Evolutionary conservation across 2,888 invertebrate species (phyloP).

Genomic region (Sinopyrophorus schimmeli): DNA sequence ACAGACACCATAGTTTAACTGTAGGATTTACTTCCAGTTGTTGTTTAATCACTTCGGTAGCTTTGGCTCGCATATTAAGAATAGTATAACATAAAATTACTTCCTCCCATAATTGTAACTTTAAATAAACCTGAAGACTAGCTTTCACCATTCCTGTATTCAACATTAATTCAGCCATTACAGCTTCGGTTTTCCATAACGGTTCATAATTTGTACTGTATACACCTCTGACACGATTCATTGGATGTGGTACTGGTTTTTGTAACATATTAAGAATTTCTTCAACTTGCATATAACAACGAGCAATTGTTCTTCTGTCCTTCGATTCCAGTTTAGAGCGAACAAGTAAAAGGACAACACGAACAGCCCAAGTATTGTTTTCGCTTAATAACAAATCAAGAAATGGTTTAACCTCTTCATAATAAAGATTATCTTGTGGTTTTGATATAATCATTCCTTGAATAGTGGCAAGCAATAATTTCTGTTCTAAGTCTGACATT

Average conservation of each 20-base stretch:
- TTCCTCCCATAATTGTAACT: constrained; percentile 86
- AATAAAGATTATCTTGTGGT: constrained; percentile 76
- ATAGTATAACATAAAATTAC: constrained; percentile 89
- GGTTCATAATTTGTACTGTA: constrained; percentile 75
- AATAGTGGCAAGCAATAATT: constrained; percentile 75
- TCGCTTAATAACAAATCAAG: constrained; percentile 69
- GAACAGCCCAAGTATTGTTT: constrained; percentile 74
- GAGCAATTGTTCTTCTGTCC: constrained; percentile 81
- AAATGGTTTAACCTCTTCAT: constrained; percentile 83
- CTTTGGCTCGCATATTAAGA: constrained; percentile 84
- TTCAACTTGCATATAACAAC: constrained; percentile 86
- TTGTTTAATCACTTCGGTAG: constrained; percentile 84
- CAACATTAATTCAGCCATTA: constrained; percentile 76
- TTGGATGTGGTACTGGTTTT: constrained; percentile 52
- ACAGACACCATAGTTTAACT: constrained; percentile 81
- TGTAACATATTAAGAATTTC: constrained; percentile 67
- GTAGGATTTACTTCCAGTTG: constrained; percentile 78
- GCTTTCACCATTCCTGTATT: constrained; percentile 82
- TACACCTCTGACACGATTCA: constrained; percentile 60
- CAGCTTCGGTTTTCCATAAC: constrained; percentile 75
- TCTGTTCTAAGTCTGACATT: constrained; percentile 74
- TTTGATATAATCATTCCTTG: constrained; percentile 73
- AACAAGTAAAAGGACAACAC: constrained; percentile 72
- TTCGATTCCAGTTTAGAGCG: constrained; percentile 78
- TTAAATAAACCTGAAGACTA: constrained; percentile 77